Conservation (phyloP, 2,888 invertebrate genomes). For the Clivina fossor region DNA sequence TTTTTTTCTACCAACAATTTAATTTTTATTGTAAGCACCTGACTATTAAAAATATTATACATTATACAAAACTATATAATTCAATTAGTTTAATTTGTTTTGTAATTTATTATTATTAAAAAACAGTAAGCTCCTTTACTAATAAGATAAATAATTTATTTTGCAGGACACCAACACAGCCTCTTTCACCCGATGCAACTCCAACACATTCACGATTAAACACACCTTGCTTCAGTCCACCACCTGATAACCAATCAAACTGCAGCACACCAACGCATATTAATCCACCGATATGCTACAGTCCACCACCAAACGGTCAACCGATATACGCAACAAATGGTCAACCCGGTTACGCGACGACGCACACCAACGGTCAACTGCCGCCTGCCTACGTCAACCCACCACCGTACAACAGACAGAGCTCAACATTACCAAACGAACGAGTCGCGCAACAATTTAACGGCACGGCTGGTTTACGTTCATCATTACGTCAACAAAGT, state of each 20-base stretch:
- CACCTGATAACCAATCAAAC: constrained; percentile 48
- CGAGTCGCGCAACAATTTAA: constrained; percentile 48
- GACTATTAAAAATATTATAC: no score
- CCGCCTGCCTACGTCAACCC: constrained; percentile 53
- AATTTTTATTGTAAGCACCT: no score
- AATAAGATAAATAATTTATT: no score
- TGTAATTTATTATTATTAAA: no score
- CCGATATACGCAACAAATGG: constrained; percentile 24
- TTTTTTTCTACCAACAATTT: no score
- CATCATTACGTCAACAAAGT: constrained; percentile 49
- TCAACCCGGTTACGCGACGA: constrained; percentile 26
- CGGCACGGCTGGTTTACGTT: constrained; percentile 46
- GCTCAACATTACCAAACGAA: constrained; percentile 48
- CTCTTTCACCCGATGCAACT: constrained; percentile 51
- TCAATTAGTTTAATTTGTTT: no score
- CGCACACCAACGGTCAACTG: constrained; percentile 42
- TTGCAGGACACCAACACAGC: constrained; percentile 47
- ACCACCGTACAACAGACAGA: constrained; percentile 47
- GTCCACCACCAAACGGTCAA: constrained; percentile 43
- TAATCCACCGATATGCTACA: constrained; percentile 48
- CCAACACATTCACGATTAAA: constrained; percentile 53
- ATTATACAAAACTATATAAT: no score
- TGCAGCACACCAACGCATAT: constrained; percentile 50
- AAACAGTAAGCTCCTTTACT: no score
- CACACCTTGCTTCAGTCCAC: constrained; percentile 50